Base-by-base conservation (phyloP, 2,888 invertebrate species). In the Apotomis turbidana region DNA sequence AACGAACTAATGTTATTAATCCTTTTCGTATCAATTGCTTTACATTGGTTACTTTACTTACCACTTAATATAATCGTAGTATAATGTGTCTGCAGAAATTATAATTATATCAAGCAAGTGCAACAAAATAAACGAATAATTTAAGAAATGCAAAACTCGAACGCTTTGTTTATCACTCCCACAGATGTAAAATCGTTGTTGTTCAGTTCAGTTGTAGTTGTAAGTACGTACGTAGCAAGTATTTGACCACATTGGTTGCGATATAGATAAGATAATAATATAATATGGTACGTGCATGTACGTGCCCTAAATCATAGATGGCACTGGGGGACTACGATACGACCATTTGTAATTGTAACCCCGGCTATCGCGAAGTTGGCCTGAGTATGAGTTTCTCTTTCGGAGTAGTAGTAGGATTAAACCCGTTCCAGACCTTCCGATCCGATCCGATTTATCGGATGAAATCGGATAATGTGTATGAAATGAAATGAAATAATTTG, bases 111-210 rank as follows among this genome's bases (percentile, higher is more conserved):
- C n/a, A 55, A 49, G 27, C 61, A 55, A 15, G 15, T 15, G 15
- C 15, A 0, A 51, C 10, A 41, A 13, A 62, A 68, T 36, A 27
- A 46, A n/a, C 52, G 15, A 62, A 54, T 68, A 52, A 58, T 44
- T 68, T 13, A 10, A 12, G 10, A 62, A 62, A 54, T 55, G 49
- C 27, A 57, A 54, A 46, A 66, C 12, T 46, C 36, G 44, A 38
- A 66, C 51, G 71, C 71, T 68, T 72, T 72, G 71, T 72, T 72
- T 72, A 72, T 72, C 52, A 72, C 61, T 68, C 52, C 71, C 68
- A 71, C 68, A 72, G 68, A 61, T 67, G 10, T 51, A 59, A n/a
- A 59, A 68, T 63, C 55, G 54, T 54, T 13, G 5, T 3, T 9
- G 1, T 55, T 2, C 38, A n/a, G 9, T 12, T 15, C n/a, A n/a